Percentiles rank a stretch among this genome's conserved stretches.
Conservation (phyloP, 2,797 vertebrate genomes). For the Acomys russatus region DNA sequence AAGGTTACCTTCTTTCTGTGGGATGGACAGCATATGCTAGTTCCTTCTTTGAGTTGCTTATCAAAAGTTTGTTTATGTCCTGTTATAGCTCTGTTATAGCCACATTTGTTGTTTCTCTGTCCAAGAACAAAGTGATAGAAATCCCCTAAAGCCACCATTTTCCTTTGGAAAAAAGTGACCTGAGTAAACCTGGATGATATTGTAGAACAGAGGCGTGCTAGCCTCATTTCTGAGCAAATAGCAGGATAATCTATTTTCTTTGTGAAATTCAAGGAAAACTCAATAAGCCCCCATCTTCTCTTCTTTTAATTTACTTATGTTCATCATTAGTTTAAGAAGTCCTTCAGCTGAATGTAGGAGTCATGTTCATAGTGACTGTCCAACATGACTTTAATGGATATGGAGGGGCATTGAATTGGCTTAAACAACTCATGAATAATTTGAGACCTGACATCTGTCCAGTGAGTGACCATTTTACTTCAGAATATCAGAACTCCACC, state of each 20-base stretch:
- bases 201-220: no score
- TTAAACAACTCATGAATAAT: background rate
- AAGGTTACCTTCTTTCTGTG: background rate
- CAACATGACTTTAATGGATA: background rate
- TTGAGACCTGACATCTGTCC: background rate
- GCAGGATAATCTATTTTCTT: background rate
- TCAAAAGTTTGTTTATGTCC: background rate
- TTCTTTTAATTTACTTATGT: background rate
- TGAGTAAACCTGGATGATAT: background rate
- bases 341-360: background rate
- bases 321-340: background rate
- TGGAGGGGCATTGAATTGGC: background rate
- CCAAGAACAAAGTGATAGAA: background rate
- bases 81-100: conserved; percentile 28
- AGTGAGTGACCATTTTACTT: background rate
- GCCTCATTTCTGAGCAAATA: background rate
- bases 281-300: background rate
- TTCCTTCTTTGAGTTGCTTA: conserved; percentile 8
- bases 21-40: background rate
- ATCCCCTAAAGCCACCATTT: background rate
- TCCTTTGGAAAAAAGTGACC: background rate
- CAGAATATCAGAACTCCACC: background rate
- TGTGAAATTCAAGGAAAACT: background rate
- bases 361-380: background rate
- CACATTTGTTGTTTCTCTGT: background rate